phyloP scores from a whole-genome alignment of 2,797 vertebrate genomes.

The Hippopotamyrus pictus region DNA sequence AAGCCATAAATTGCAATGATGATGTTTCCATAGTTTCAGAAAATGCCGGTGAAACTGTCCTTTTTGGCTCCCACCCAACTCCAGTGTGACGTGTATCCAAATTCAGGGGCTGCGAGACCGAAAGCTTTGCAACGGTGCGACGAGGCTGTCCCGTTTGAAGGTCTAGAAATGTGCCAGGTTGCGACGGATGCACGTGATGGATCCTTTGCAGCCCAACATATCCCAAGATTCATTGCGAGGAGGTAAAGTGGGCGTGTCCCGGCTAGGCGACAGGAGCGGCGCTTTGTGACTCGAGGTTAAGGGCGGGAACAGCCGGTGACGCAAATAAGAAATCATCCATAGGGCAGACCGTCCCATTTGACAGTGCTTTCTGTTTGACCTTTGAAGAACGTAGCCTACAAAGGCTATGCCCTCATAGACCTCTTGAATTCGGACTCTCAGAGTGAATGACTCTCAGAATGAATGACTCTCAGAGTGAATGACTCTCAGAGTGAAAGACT shows the following conservation, averaged over 20 bases:
- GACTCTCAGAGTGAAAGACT: background rate
- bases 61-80: background rate
- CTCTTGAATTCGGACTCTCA: background rate
- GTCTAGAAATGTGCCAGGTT: background rate
- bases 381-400: background rate
- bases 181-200: background rate
- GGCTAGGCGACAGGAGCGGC: background rate
- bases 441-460: background rate
- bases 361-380: background rate
- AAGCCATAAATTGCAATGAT: background rate
- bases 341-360: background rate
- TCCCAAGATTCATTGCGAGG: background rate
- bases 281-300: background rate
- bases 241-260: background rate
- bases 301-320: background rate
- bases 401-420: background rate
- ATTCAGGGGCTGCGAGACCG: background rate
- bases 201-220: background rate
- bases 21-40: background rate
- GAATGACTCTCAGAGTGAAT: background rate
- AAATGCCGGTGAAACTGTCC: background rate
- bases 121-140: background rate
- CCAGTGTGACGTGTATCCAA: background rate
- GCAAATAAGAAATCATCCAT: background rate
- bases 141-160: background rate